Conservation (phyloP, 2,113 vertebrate genomes). For the Larimichthys crocea region DNA sequence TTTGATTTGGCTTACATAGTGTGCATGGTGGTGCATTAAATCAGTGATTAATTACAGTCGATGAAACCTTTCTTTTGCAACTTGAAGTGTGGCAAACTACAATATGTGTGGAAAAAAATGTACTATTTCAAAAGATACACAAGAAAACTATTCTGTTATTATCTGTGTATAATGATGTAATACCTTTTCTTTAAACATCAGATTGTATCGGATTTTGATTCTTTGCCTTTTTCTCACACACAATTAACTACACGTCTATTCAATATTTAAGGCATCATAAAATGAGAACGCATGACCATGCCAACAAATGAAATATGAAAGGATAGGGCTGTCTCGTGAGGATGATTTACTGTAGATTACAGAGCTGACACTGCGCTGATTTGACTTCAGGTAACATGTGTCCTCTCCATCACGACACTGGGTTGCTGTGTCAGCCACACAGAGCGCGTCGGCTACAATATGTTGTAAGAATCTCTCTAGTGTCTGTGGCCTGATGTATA, state of each 20-base stretch:
- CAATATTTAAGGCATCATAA: neutral
- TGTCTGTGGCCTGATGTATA: neutral
- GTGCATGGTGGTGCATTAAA: no score
- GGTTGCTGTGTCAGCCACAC: slow-evolving; percentile 28
- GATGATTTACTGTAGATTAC: slow-evolving; percentile 27
- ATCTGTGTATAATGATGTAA: neutral
- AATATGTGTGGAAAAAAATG: no score
- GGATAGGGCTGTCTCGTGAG: slow-evolving; percentile 2
- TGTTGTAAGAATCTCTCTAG: neutral
- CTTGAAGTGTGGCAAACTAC: no score
- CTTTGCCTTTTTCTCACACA: neutral
- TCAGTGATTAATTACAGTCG: no score
- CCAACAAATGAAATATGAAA: slow-evolving; percentile 4
- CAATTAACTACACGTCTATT: neutral
- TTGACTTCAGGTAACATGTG: slow-evolving; percentile 20
- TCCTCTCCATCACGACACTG: slow-evolving; percentile 25
- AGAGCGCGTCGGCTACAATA: neutral
- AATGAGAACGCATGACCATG: neutral
- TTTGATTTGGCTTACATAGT: no score
- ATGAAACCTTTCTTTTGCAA: no score
- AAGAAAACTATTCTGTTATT: no score
- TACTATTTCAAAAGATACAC: no score
- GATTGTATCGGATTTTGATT: neutral
- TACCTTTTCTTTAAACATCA: neutral
- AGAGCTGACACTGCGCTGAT: slow-evolving; percentile 23